Evolutionary conservation across 2,113 vertebrate genomes (phyloP).

Genomic region (Zeus faber): DNA sequence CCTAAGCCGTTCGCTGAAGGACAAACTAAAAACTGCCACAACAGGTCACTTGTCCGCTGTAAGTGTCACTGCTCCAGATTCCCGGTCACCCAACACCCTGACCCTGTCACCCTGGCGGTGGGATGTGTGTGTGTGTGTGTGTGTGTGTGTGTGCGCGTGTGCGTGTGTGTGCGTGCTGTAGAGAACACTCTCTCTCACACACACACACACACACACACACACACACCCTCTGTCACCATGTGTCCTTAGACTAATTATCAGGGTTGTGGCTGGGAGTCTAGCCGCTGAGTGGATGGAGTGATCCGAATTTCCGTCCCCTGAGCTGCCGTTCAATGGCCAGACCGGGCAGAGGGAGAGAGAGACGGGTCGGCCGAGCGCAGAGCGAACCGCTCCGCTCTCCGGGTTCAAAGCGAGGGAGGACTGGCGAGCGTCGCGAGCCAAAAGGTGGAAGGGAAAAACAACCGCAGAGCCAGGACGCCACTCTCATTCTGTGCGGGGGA

Average conservation of each 20-base stretch:
- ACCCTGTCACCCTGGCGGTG: slow-evolving; percentile 47
- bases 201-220: slow-evolving; percentile 18
- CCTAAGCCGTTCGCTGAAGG: slow-evolving; percentile 36
- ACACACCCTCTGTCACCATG: slow-evolving; percentile 29
- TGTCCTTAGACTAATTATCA: slow-evolving; percentile 66
- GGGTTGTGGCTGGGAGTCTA: slow-evolving; percentile 31
- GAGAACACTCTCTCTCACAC: slow-evolving; percentile 19
- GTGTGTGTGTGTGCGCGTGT: no score
- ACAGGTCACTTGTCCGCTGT: slow-evolving; percentile 38
- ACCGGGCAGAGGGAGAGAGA: slow-evolving; percentile 56
- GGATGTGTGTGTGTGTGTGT: no score
- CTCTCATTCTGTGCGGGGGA: neutral
- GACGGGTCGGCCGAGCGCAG: slow-evolving; percentile 34
- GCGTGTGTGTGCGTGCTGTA: no score
- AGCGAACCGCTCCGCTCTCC: neutral
- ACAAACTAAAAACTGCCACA: slow-evolving; percentile 39
- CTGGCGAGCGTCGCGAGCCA: neutral
- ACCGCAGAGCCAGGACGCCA: slow-evolving; percentile 4
- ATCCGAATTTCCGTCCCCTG: slow-evolving; percentile 66
- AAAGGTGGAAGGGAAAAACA: slow-evolving; percentile 28
- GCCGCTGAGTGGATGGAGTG: slow-evolving; percentile 42
- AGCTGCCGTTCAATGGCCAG: slow-evolving; percentile 47
- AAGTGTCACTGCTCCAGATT: slow-evolving; percentile 53
- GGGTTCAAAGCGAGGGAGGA: no score
- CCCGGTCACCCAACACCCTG: slow-evolving; percentile 68